Base-by-base conservation (phyloP, 2,797 vertebrate species). In the Melanotaenia maccullochi region DNA sequence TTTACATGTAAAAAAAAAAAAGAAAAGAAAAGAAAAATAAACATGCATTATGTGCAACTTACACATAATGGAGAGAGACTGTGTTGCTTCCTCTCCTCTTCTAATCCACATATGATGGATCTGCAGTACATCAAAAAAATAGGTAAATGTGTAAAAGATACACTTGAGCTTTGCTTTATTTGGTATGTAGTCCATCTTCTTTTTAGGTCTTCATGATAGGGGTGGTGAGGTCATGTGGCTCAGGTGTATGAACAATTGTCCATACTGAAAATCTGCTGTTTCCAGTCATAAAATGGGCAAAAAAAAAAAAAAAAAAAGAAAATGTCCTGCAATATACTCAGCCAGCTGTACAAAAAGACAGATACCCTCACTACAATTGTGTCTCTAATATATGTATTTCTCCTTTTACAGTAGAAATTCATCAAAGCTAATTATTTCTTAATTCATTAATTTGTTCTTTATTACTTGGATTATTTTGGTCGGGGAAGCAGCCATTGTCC, bases 331-430 rank as follows among this genome's bases (percentile, higher is more conserved):
- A 36, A 9, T 11, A 25, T 25, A 33, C 22, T 36, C 24, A 60
- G 51, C 47, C 4, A 16, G n/a, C 35, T 28, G 16, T 40, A 54
- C 36, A 30, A 25, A 58, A 59, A 30, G 32, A 40, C 49, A 58
- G n/a, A 47, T 44, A 36, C 24, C 30, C 47, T 33, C 24, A 60
- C 51, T 60, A 38, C n/a, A 57, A 60, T 24, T 33, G n/a, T 69
- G 33, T 11, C 18, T 38, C 47, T n/a, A 54, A 47, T 20, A 51
- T 59, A 20, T 49, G 12, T 36, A 20, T 42, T 25, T 18, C 20
- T 20, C 25, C 25, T 13, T 51, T 67, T 57, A 16, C 65, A 57
- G 20, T 8, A 25, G n/a, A 12, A 2, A 38, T 22, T 44, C 24
- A 56, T 44, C 14, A 13, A 4, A 3, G 3, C 18, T 56, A 16